A percentile compares a stretch with the other conserved stretches of the same genome.
Conservation (phyloP, 2,113 vertebrate genomes). For the Ceyx melanurus region DNA sequence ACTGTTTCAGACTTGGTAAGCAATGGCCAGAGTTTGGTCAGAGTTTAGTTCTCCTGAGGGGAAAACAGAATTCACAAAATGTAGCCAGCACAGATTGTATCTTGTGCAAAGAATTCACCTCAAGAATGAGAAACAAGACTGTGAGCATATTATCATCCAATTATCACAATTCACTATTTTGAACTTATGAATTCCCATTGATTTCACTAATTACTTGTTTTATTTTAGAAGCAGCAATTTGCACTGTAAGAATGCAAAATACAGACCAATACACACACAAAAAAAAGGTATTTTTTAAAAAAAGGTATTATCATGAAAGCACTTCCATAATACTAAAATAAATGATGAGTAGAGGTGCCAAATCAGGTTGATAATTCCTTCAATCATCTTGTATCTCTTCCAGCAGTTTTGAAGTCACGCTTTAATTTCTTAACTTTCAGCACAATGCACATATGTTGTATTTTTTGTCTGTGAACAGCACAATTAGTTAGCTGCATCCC, state of each 20-base stretch:
- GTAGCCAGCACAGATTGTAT: background rate
- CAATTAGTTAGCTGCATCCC: constrained; percentile 32
- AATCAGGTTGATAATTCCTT: constrained; percentile 11
- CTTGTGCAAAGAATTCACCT: background rate
- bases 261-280: background rate
- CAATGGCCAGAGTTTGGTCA: background rate
- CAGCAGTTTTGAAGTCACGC: constrained; percentile 44
- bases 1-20: constrained; percentile 5
- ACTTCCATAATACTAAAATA: constrained; percentile 18
- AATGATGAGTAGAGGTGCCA: constrained; percentile 18
- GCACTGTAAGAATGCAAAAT: background rate
- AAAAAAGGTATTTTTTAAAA: background rate
- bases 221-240: background rate
- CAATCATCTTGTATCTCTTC: constrained; percentile 39
- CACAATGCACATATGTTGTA: background rate
- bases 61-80: background rate
- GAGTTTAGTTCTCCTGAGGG: background rate
- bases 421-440: constrained; percentile 58
- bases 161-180: background rate
- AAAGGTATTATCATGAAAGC: background rate
- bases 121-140: background rate
- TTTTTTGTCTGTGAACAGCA: constrained; percentile 21
- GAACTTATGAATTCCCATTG: background rate
- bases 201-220: background rate
- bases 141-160: background rate